Percentiles rank a stretch among this genome's conserved stretches.
phyloP scores from a whole-genome alignment of 2,113 vertebrate genomes.

The Mastomys coucha region DNA sequence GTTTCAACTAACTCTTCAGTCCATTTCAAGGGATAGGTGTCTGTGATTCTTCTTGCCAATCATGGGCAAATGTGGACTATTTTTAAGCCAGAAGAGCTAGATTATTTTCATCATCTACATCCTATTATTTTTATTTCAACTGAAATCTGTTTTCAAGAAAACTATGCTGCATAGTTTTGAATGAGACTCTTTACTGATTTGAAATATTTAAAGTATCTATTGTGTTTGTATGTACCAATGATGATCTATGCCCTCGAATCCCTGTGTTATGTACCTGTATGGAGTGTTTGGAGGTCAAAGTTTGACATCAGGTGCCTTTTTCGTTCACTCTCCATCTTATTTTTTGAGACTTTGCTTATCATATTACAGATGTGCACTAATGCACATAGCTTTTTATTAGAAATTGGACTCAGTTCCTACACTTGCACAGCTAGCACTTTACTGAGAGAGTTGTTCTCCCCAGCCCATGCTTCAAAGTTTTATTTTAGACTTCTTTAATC shows the following conservation, averaged over 20 bases:
- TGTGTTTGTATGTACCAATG: background rate
- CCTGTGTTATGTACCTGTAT: background rate
- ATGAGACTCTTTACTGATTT: background rate
- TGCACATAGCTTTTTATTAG: background rate
- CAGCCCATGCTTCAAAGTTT: background rate
- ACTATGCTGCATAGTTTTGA: background rate
- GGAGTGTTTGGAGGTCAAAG: background rate
- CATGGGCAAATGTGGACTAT: background rate
- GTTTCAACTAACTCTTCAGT: background rate
- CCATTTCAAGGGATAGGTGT: background rate
- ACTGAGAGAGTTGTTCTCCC: background rate
- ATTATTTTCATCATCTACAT: background rate
- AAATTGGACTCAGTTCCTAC: background rate
- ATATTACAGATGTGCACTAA: background rate
- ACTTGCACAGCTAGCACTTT: background rate
- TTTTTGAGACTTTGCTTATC: background rate
- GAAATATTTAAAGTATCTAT: background rate
- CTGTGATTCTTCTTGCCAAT: background rate
- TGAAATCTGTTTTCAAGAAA: constrained; percentile 1
- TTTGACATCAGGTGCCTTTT: background rate
- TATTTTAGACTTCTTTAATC: background rate
- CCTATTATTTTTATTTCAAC: background rate
- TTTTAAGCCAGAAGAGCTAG: background rate
- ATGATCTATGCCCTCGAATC: background rate
- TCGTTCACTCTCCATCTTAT: too few relatives aligned